phyloP scores from a whole-genome alignment of 2,113 vertebrate species.

The Istiophorus platypterus region DNA sequence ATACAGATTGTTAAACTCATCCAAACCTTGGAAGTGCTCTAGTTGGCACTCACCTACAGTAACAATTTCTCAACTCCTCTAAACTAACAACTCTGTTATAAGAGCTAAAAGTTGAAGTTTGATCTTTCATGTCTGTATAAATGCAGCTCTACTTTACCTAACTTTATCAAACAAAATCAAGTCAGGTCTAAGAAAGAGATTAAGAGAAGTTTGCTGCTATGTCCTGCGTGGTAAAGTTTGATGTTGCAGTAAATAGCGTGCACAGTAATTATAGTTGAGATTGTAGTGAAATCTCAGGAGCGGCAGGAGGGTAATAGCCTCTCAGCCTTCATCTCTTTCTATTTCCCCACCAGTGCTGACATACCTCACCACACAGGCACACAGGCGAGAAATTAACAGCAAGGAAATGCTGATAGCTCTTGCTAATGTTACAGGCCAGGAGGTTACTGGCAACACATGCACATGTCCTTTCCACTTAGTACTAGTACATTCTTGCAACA shows the following conservation, averaged over 20 bases:
- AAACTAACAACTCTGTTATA: too few relatives aligned
- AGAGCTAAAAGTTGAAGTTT: too few relatives aligned
- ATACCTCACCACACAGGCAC: constrained; percentile 82
- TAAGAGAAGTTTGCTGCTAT: constrained; percentile 42
- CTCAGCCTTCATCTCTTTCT: constrained; percentile 72
- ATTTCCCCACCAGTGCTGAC: constrained; percentile 76
- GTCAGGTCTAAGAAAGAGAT: background rate
- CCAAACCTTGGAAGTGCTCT: background rate
- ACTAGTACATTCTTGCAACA: background rate
- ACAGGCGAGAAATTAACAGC: constrained; percentile 84
- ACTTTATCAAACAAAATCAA: background rate
- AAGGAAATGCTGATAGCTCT: constrained; percentile 66
- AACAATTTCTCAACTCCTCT: too few relatives aligned
- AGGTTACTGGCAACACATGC: constrained; percentile 36
- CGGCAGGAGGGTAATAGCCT: constrained; percentile 82
- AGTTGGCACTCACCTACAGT: too few relatives aligned
- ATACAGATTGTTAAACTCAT: background rate
- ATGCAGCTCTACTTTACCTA: background rate
- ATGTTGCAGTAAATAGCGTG: constrained; percentile 71
- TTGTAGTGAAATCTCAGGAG: constrained; percentile 76
- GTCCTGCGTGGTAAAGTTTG: constrained; percentile 74
- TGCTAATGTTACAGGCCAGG: constrained; percentile 61
- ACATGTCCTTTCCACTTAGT: background rate
- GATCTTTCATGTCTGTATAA: background rate
- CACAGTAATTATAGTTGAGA: constrained; percentile 80